phyloP scores from a whole-genome alignment of 2,797 vertebrate genomes.

The Eutrigla gurnardus region DNA sequence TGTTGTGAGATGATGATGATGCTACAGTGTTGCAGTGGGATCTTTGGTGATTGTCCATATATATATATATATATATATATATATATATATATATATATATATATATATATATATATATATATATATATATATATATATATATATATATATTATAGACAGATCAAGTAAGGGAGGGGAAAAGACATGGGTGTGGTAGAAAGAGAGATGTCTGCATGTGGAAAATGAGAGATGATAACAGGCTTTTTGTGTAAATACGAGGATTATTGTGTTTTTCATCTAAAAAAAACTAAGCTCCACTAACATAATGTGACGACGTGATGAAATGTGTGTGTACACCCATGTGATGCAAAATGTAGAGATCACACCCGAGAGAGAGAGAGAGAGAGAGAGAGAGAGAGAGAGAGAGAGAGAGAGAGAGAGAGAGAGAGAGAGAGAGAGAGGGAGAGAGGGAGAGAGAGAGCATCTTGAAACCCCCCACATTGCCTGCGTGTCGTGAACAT shows the following conservation, averaged over 20 bases:
- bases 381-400: slow-evolving; percentile 48
- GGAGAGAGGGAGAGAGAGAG: slow-evolving; percentile 43
- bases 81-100: background rate
- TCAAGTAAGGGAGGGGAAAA: background rate
- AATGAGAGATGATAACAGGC: background rate
- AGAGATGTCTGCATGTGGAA: background rate
- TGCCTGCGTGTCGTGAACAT: slow-evolving; percentile 74
- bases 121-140: background rate
- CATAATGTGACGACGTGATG: slow-evolving; percentile 46
- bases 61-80: background rate
- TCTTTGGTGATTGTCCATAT: background rate
- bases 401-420: slow-evolving; percentile 44
- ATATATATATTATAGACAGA: background rate
- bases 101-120: background rate
- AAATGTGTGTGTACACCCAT: slow-evolving; percentile 48
- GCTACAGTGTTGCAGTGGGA: slow-evolving; percentile 10
- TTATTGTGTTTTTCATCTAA: background rate
- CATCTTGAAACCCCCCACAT: slow-evolving; percentile 58
- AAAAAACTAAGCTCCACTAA: slow-evolving; percentile 19
- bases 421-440: slow-evolving; percentile 40
- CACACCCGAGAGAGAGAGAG: slow-evolving; percentile 58
- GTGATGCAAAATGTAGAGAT: slow-evolving; percentile 74
- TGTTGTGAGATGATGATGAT: background rate
- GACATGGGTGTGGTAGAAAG: slow-evolving; percentile 54
- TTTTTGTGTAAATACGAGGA: background rate